phyloP scores from a whole-genome alignment of 2,888 invertebrate species.

The Tanytarsus gracilentus region DNA sequence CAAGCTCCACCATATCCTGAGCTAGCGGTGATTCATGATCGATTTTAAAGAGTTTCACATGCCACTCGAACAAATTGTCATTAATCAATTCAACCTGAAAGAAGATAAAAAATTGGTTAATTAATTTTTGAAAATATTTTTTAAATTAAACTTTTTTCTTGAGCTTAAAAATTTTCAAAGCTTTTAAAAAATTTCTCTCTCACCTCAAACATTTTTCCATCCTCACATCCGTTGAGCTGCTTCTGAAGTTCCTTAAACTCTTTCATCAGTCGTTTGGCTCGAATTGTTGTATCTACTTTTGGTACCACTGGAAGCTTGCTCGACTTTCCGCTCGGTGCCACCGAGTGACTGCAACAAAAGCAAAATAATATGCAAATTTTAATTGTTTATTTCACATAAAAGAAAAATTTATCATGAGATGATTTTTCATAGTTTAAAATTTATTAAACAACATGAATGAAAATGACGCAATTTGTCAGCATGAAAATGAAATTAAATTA shows the following conservation, averaged over 20 bases:
- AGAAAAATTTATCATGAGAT: neutral
- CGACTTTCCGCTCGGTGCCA: slow-evolving; percentile 38
- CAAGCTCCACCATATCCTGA: slow-evolving; percentile 69
- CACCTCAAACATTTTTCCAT: slow-evolving; percentile 67
- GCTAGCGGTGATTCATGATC: slow-evolving; percentile 77
- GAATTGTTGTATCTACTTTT: slow-evolving; percentile 53
- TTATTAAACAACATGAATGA: neutral
- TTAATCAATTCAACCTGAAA: slow-evolving; percentile 66
- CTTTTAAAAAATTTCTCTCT: slow-evolving; percentile 29
- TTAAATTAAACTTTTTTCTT: too few relatives aligned
- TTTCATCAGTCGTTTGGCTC: slow-evolving; percentile 75
- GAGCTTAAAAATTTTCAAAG: too few relatives aligned
- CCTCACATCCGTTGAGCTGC: slow-evolving; percentile 53
- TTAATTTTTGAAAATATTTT: neutral
- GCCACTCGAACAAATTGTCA: slow-evolving; percentile 83
- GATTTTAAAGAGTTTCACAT: slow-evolving; percentile 69
- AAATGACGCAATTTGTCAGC: slow-evolving; percentile 9
- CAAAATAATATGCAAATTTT: slow-evolving; percentile 10
- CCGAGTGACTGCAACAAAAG: slow-evolving; percentile 36
- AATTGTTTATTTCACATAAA: neutral
- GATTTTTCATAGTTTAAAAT: neutral
- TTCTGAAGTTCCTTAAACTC: slow-evolving; percentile 73
- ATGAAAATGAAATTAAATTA: slow-evolving; percentile 2
- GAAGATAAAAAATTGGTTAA: neutral
- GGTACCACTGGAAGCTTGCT: slow-evolving; percentile 41